Base-by-base conservation (phyloP, 2,113 vertebrate genomes). In the Sinosuthora webbiana region DNA sequence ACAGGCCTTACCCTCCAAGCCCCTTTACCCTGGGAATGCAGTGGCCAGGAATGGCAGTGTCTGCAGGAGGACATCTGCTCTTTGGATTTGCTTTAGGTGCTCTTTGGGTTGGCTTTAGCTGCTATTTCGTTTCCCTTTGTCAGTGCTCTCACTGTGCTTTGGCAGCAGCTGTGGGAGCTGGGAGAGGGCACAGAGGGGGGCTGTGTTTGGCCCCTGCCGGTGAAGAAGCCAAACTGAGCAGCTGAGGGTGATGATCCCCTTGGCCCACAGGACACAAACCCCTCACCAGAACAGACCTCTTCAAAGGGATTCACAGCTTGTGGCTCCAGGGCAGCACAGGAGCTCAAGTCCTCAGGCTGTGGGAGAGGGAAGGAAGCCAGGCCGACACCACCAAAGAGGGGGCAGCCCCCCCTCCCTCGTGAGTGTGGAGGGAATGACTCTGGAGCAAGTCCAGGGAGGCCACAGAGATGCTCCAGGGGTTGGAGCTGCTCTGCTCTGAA, bases 301-400 rank as follows among this genome's bases (percentile, higher is more conserved):
- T 14, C 28, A 20, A 3, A 41, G 15, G 62, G 21, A 11, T 49
- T 69, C 37, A 44, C 27, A 21, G 33, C 1, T 0, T 2, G 0
- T 24, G 27, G 55, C 47, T 47, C 47, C 5, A 44, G 69, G 52
- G 63, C 69, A 76, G 74, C 74, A 49, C 31, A 65, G 9, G 44
- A 83, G 60, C 53, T 60, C 28, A 25, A 71, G 24, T 14, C 64
- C 31, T 78, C 11, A 7, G 33, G 41, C 20, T 7, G 7, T 37
- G 37, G 44, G n/a, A 76, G 30, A 21, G 16, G 39, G n/a, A 62
- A n/a, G 31, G 27, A 39, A 78, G 10, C 11, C 64, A 35, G 37
- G 56, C 25, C 4, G 15, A 55, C 39, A n/a, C 11, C n/a, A 16
- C 31, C 0, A 0, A 52, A 27, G 73, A 5, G 25, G 15, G 27